phyloP scores from a whole-genome alignment of 2,113 vertebrate genomes.

The Cephalopterus ornatus region DNA sequence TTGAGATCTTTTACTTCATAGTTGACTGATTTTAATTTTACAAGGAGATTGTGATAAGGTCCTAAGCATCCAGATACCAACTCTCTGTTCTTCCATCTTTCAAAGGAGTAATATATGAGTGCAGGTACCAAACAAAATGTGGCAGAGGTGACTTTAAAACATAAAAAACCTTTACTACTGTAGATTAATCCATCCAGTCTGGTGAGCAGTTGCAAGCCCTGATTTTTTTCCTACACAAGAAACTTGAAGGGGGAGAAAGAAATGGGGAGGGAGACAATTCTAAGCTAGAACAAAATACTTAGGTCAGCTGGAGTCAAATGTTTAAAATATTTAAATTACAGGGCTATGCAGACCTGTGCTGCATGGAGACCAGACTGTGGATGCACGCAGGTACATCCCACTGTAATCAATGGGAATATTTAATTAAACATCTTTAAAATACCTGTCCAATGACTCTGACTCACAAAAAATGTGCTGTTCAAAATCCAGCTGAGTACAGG shows the following conservation, averaged over 20 bases:
- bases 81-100: background rate
- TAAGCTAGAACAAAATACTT: background rate
- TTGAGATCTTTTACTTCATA: background rate
- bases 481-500: background rate
- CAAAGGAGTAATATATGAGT: background rate
- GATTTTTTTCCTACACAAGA: background rate
- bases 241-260: background rate
- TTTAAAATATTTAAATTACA: background rate
- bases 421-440: background rate
- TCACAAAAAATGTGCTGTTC: background rate
- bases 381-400: background rate
- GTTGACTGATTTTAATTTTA: slow-evolving; percentile 6
- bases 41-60: background rate
- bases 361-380: background rate
- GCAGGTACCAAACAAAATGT: background rate
- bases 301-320: background rate
- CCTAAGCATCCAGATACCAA: background rate
- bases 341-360: background rate
- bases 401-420: background rate
- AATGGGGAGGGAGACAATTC: background rate
- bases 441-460: background rate
- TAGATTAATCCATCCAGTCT: background rate
- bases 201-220: background rate
- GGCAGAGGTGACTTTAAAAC: background rate
- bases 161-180: background rate